phyloP scores from a whole-genome alignment of 2,797 vertebrate species.

The Gorsachius magnificus region DNA sequence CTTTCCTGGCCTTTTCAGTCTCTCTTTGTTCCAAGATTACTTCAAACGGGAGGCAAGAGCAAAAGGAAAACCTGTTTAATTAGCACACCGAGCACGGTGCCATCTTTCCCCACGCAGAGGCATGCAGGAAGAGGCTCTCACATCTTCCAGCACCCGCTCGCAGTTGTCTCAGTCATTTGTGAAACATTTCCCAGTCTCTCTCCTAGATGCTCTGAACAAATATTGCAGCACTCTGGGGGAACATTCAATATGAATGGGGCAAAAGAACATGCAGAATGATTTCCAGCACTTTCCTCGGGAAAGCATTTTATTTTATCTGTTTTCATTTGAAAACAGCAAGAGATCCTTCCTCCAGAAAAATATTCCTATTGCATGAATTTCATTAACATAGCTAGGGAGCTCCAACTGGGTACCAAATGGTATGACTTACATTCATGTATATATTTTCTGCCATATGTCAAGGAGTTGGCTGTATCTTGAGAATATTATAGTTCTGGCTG shows the following conservation, averaged over 20 bases:
- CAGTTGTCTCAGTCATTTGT: background rate
- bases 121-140: background rate
- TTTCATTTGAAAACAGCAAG: conserved; percentile 25
- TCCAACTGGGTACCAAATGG: background rate
- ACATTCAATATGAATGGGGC: background rate
- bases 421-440: background rate
- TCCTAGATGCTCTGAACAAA: background rate
- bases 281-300: background rate
- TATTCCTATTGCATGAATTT: background rate
- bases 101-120: background rate
- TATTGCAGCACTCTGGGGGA: background rate
- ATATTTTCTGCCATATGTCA: background rate
- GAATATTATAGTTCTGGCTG: background rate
- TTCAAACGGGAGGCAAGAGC: background rate
- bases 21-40: background rate
- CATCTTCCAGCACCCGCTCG: background rate
- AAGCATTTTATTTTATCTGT: conserved; percentile 17
- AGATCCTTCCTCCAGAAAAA: conserved; percentile 19
- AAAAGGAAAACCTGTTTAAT: background rate
- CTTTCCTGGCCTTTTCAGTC: background rate
- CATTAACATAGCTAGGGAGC: background rate
- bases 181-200: background rate
- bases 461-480: background rate
- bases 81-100: background rate
- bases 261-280: background rate